Evolutionary conservation across 2,113 vertebrate species (phyloP).

Genomic region (Cynopterus brachyotis): DNA sequence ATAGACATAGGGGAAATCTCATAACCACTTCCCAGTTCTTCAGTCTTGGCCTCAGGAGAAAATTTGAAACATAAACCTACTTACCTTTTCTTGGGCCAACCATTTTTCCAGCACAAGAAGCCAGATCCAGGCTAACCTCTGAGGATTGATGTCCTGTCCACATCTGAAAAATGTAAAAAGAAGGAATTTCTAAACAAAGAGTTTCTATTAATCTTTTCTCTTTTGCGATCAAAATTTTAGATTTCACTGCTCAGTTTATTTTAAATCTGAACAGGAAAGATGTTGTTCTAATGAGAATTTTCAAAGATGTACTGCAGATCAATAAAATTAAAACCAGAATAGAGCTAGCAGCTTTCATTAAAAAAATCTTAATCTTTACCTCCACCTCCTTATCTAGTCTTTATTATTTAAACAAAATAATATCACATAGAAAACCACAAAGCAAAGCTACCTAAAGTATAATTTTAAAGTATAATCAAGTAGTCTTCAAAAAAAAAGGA

Average conservation of each 20-base stretch:
- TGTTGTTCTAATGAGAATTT: neutral
- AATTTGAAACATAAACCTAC: constrained; percentile 40
- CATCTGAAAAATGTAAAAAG: constrained; percentile 75
- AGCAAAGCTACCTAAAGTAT: neutral
- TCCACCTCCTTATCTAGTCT: neutral
- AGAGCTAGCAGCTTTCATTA: neutral
- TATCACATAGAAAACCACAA: constrained; percentile 18
- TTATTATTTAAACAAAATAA: constrained; percentile 10
- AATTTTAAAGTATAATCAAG: constrained; percentile 15
- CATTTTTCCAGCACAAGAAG: constrained; percentile 92
- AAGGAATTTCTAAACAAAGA: constrained; percentile 8
- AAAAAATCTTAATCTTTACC: neutral
- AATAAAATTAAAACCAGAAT: constrained; percentile 27
- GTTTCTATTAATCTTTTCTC: neutral
- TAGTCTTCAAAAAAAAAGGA: constrained; percentile 8
- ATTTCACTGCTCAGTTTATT: neutral
- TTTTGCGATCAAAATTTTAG: neutral
- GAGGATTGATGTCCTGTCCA: constrained; percentile 87
- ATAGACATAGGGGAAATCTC: neutral
- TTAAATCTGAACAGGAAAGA: constrained; percentile 29
- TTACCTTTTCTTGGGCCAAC: constrained; percentile 88
- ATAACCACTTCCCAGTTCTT: constrained; percentile 24
- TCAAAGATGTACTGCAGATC: neutral
- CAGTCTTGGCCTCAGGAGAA: neutral
- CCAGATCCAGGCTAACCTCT: constrained; percentile 94